A percentile compares a stretch with the other conserved stretches of the same genome.
Evolutionary conservation across 2,888 invertebrate species (phyloP).

Genomic region (Mylabris sibirica): DNA sequence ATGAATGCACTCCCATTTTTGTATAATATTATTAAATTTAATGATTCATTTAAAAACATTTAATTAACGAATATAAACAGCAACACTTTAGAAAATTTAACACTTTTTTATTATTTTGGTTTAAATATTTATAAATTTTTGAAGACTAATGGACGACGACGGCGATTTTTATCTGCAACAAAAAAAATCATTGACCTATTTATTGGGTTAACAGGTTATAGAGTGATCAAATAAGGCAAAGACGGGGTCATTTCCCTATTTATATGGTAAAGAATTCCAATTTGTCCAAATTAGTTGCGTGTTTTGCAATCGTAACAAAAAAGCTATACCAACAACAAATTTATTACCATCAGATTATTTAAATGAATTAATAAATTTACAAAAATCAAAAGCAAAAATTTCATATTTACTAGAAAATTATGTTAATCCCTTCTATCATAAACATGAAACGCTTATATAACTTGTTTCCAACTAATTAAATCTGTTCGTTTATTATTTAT

Average conservation of each 20-base stretch:
- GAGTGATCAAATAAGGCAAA: conserved; percentile 1
- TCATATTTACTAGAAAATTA: conserved; percentile 40
- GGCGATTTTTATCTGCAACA: conserved; percentile 40
- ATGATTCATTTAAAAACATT: conserved; percentile 31
- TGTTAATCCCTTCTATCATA: conserved; percentile 36
- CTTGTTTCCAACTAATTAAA: conserved; percentile 31
- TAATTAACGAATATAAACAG: conserved; percentile 34
- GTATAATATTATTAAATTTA: conserved; percentile 22
- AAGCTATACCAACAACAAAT: conserved; percentile 24
- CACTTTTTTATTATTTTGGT: conserved; percentile 34
- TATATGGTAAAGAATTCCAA: not conserved
- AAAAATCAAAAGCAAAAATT: conserved; percentile 39
- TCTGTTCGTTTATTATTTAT: conserved; percentile 20
- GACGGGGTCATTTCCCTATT: not conserved
- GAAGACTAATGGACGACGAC: conserved; percentile 44
- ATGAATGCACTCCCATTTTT: conserved; percentile 32
- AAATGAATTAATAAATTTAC: conserved; percentile 33
- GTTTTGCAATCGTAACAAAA: conserved; percentile 24
- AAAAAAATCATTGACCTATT: conserved; percentile 15
- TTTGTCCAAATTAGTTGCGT: conserved; percentile 25
- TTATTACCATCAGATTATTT: conserved; percentile 34
- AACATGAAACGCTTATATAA: conserved; percentile 38
- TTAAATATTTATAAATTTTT: conserved; percentile 30
- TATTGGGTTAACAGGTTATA: conserved; percentile 2
- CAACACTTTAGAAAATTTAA: conserved; percentile 35